These are phyloP conservation scores for human DNA, from an alignment of 2,113 vertebrate species.

Conservation along the genomic window GRCh38 chr2:234963001-234963500, in stretches of 20 bases:
- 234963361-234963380: background rate
- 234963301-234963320: background rate
- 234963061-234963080: background rate
- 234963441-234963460: background rate
- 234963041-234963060: no score
- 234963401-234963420: no score
- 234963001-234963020: no score
- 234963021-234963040: no score
- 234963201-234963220: background rate
- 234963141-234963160: rapidly evolving
- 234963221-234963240: background rate
- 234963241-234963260: background rate
- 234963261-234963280: rapidly evolving
- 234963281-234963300: background rate
- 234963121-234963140: background rate
- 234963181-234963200: rapidly evolving
- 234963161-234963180: background rate
- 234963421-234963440: no score
- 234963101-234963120: background rate
- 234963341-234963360: no score
- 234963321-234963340: background rate
- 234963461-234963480: rapidly evolving
- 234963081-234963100: background rate
- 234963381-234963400: background rate
- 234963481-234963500: background rate